phyloP scores from a whole-genome alignment of 2,797 vertebrate species.

The Chiloscyllium punctatum region DNA sequence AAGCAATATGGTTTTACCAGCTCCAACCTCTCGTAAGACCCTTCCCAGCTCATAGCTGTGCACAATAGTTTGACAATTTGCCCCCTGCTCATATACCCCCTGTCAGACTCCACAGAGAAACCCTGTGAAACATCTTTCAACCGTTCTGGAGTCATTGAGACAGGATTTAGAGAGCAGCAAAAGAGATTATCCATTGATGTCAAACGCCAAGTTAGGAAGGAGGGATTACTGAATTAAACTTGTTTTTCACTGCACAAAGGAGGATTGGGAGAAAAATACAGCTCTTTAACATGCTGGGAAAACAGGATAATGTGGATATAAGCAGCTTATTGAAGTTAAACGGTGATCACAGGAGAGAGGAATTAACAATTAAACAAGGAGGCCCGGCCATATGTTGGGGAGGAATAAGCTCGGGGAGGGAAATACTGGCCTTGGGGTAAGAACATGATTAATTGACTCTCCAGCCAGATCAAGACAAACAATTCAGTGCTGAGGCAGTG shows the following conservation, averaged over 20 bases:
- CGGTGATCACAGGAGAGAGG: neutral
- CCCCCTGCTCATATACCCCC: too few relatives aligned
- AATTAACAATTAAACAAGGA: neutral
- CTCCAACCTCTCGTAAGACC: neutral
- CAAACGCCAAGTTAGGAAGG: neutral
- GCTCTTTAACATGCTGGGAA: neutral
- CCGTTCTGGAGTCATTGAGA: neutral
- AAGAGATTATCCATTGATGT: neutral
- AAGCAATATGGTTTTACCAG: neutral
- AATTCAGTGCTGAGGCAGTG: neutral
- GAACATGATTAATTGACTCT: too few relatives aligned
- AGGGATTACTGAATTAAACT: neutral
- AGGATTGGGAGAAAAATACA: neutral
- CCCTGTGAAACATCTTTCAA: neutral
- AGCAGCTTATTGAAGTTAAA: neutral
- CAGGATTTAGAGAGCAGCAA: neutral
- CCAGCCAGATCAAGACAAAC: neutral
- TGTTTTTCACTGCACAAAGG: neutral
- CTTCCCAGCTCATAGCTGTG: rapidly evolving
- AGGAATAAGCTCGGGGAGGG: neutral
- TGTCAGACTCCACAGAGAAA: neutral
- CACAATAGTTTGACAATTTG: neutral
- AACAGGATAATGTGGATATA: neutral
- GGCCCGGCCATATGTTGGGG: neutral
- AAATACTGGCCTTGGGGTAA: neutral